Conservation (phyloP, 2,888 invertebrate species). For the Lithophane socia region DNA sequence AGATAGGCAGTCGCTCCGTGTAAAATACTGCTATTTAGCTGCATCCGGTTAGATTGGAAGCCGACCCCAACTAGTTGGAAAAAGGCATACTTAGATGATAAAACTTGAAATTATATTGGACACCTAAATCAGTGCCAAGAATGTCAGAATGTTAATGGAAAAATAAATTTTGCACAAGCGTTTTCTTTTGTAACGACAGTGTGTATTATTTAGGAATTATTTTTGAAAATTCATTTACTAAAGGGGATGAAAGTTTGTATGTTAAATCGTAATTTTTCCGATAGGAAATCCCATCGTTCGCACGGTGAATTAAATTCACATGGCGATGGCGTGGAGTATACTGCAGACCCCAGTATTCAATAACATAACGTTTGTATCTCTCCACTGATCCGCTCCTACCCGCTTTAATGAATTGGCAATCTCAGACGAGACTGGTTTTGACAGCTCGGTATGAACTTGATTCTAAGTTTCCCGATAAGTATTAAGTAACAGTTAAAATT, state of each 20-base stretch:
- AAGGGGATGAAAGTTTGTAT: too few relatives aligned
- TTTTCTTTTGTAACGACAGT: too few relatives aligned
- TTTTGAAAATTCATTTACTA: too few relatives aligned
- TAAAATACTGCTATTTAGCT: background rate
- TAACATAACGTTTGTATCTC: background rate
- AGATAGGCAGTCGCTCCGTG: background rate
- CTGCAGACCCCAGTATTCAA: too few relatives aligned
- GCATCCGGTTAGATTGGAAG: background rate
- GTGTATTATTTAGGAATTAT: too few relatives aligned
- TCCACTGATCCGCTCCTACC: background rate
- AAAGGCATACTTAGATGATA: background rate
- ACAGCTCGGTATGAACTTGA: background rate
- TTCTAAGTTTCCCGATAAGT: background rate
- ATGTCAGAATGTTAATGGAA: background rate
- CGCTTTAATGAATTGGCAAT: slow-evolving; percentile 1
- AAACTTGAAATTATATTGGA: background rate
- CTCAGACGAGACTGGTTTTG: background rate
- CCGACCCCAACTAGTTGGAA: background rate
- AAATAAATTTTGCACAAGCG: too few relatives aligned
- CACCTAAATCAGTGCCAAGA: too few relatives aligned
- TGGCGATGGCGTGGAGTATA: too few relatives aligned
- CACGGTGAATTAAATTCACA: too few relatives aligned
- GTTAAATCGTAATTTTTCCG: too few relatives aligned
- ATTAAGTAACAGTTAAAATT: too few relatives aligned
- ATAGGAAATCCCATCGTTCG: too few relatives aligned